A percentile compares a stretch with the other conserved stretches of the same genome.
Conservation (phyloP, 2,113 vertebrate genomes). For the Anarrhichthys ocellatus region DNA sequence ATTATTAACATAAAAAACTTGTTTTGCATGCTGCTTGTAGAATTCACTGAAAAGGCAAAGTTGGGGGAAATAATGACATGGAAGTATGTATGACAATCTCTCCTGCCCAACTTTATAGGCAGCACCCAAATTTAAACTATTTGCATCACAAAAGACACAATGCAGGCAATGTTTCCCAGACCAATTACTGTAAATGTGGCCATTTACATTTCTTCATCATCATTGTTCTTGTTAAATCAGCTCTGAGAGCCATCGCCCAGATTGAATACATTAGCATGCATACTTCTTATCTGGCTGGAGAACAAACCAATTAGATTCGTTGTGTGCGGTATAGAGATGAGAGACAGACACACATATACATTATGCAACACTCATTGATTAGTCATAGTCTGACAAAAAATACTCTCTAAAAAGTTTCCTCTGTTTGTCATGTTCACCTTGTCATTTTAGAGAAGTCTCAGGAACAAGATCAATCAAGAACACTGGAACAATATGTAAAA, state of each 20-base stretch:
- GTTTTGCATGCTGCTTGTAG: conserved; percentile 36
- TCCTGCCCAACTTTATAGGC: conserved; percentile 46
- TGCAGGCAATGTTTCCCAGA: conserved; percentile 70
- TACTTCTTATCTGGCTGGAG: conserved; percentile 58
- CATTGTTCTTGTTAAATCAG: conserved; percentile 81
- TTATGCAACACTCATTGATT: conserved; percentile 15
- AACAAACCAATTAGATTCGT: conserved; percentile 67
- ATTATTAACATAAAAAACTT: conserved; percentile 65
- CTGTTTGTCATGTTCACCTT: conserved; percentile 32
- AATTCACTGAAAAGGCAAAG: conserved; percentile 57
- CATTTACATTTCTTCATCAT: conserved; percentile 80
- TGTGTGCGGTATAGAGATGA: conserved; percentile 51
- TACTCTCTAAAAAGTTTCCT: conserved; percentile 6
- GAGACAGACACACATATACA: conserved; percentile 29
- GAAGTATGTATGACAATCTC: conserved; percentile 69
- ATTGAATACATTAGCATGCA: conserved; percentile 76
- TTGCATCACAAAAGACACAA: conserved; percentile 82
- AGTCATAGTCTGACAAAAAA: conserved; percentile 35
- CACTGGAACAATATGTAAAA: not conserved
- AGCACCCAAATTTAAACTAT: conserved; percentile 66
- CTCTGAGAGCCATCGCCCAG: conserved; percentile 74
- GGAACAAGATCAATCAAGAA: conserved; percentile 28
- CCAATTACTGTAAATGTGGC: conserved; percentile 79
- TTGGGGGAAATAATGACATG: conserved; percentile 63
- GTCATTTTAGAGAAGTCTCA: conserved; percentile 8